Evolutionary conservation across 2,888 invertebrate species (phyloP).

Genomic region (Hemaris fuciformis): DNA sequence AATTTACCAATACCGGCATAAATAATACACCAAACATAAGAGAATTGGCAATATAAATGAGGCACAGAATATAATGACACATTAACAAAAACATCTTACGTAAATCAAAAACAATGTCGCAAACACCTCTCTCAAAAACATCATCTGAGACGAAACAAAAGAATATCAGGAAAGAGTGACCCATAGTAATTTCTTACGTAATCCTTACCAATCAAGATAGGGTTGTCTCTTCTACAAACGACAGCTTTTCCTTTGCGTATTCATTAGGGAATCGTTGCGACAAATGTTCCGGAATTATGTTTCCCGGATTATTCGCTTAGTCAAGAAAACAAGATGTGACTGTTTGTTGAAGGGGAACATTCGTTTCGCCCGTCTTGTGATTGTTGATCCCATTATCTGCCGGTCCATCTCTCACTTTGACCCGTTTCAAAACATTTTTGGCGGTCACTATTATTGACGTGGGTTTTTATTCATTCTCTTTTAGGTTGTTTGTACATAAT

Average conservation of each 20-base stretch:
- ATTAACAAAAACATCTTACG: not conserved
- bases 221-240: slow-evolving; percentile 50
- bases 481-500: not conserved
- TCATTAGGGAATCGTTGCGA: slow-evolving; percentile 62
- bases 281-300: slow-evolving; percentile 61
- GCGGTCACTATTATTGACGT: not conserved
- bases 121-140: not conserved
- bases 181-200: slow-evolving; percentile 51
- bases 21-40: too few relatives aligned
- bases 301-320: slow-evolving; percentile 56
- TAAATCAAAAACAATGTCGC: not conserved
- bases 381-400: slow-evolving; percentile 40
- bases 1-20: too few relatives aligned
- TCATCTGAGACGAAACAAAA: slow-evolving; percentile 30
- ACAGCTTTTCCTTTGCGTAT: slow-evolving; percentile 50
- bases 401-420: slow-evolving; percentile 10
- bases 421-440: not conserved
- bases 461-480: not conserved
- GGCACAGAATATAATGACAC: not conserved
- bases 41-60: too few relatives aligned
- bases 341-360: slow-evolving; percentile 17
- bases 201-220: slow-evolving; percentile 72
- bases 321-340: slow-evolving; percentile 52
- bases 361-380: slow-evolving; percentile 22
- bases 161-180: slow-evolving; percentile 43